These are phyloP conservation scores for Tetranychus truncatus DNA, from an alignment of 2,888 invertebrate genomes.

Conservation along the genomic window DNA sequence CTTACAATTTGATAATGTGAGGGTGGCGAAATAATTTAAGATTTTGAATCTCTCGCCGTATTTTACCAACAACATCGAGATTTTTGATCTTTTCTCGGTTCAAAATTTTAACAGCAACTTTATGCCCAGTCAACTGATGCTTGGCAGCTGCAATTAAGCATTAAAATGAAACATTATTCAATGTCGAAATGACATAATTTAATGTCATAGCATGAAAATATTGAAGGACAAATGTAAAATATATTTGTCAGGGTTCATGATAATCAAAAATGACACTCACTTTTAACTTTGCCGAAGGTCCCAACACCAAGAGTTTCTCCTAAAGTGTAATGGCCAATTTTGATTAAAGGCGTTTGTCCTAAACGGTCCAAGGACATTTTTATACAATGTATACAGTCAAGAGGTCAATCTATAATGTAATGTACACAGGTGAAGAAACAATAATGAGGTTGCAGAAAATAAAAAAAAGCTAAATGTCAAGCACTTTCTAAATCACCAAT, in stretches of 20 bases:
- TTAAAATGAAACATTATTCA: not conserved
- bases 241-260: not conserved
- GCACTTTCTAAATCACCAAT: too few relatives aligned
- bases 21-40: slow-evolving; percentile 97
- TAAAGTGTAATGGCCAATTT: slow-evolving; percentile 92
- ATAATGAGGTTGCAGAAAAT: too few relatives aligned
- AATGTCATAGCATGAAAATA: not conserved
- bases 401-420: too few relatives aligned
- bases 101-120: slow-evolving; percentile 93
- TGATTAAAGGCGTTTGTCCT: slow-evolving; percentile 42
- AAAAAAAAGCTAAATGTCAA: too few relatives aligned
- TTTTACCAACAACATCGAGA: slow-evolving; percentile 97
- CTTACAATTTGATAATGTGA: slow-evolving; percentile 88
- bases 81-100: slow-evolving; percentile 98
- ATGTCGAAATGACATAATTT: slow-evolving; percentile 8
- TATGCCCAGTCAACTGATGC: slow-evolving; percentile 90
- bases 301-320: slow-evolving; percentile 87
- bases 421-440: too few relatives aligned
- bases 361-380: not conserved
- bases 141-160: slow-evolving; percentile 53
- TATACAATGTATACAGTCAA: not conserved
- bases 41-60: slow-evolving; percentile 94
- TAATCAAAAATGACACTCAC: slow-evolving; percentile 34
- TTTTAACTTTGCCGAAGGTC: slow-evolving; percentile 98
- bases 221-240: not conserved